phyloP scores from a whole-genome alignment of 2,113 vertebrate species.

The Vulpes vulpes region DNA sequence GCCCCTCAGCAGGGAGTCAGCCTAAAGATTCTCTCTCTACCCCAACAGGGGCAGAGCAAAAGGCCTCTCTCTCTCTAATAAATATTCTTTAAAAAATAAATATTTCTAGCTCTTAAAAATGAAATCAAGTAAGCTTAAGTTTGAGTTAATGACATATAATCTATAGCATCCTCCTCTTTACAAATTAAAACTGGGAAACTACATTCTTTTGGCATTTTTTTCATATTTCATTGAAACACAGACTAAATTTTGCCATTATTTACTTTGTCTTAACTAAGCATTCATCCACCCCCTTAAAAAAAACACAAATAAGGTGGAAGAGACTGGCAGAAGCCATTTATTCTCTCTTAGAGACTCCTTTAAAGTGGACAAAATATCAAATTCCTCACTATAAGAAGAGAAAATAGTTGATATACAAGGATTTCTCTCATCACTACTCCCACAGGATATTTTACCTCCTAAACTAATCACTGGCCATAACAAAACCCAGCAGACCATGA shows the following conservation, averaged over 20 bases:
- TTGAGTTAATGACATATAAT: neutral
- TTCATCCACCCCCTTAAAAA: neutral
- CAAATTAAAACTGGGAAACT: slow-evolving; percentile 3
- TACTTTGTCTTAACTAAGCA: neutral
- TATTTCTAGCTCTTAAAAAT: neutral
- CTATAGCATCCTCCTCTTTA: neutral
- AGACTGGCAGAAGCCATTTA: neutral
- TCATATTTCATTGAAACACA: neutral
- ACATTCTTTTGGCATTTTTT: neutral
- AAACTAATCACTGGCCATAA: neutral
- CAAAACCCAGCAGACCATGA: neutral
- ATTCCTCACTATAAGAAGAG: neutral
- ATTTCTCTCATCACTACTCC: neutral
- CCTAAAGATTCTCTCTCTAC: neutral
- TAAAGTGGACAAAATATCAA: neutral
- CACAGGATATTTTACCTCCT: neutral
- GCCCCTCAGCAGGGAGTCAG: too few relatives aligned
- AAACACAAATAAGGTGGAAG: neutral
- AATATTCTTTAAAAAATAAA: neutral
- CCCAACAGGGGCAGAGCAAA: neutral
- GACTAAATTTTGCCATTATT: neutral
- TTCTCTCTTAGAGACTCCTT: neutral
- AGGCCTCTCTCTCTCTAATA: neutral
- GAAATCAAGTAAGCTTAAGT: neutral
- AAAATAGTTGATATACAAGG: neutral